Evolutionary conservation across 2,797 vertebrate genomes (phyloP), one percentile per base, ranked within the genome.

Genomic region (Falco concolor): DNA sequence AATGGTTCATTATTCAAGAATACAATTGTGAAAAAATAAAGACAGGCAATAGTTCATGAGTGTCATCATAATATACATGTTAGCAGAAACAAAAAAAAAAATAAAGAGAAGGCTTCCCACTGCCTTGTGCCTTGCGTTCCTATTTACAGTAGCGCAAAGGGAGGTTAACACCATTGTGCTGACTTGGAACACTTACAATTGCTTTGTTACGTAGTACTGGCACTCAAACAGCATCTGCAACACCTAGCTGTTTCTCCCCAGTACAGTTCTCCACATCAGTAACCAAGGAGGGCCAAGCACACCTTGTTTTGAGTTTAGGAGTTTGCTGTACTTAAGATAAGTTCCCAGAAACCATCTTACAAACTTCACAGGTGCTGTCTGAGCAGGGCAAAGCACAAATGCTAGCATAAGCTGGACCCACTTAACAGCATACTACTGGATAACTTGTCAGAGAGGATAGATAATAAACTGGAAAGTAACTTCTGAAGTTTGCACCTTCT

Each of bases 1-100:
- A 97, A 89, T 75, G 65, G 86, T 76, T 84, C 90, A 91, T 96
- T 97, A 95, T 97, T 88, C 79, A 74, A 64, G 84, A 88, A 78
- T 36, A 97, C 93, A 96, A 96, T 89, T 32, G 94, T 91, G 89
- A 92, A 96, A 96, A 93, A 96, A 97, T 94, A 59, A 92, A 92
- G 65, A 68, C 81, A 94, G 50, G 53, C 89, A 89, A 73, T 61
- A 92, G 67, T 73, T 94, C 63, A 90, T 24, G 85, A 89, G 72
- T 73, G 88, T 87, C 93, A 94, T 87, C 91, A 93, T 87, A 83
- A 89, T 67, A 72, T 21, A 87, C 24, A 84, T 24, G 68, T 67
- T 61, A 91, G n/a, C 38, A 92, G 67, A 88, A 94, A 95, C 57
- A 83, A 84, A 83, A 84, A 63, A n/a, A 84, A 42, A 82, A 65